Conservation (phyloP, 2,888 invertebrate genomes). For the Napeogenes sylphis region DNA sequence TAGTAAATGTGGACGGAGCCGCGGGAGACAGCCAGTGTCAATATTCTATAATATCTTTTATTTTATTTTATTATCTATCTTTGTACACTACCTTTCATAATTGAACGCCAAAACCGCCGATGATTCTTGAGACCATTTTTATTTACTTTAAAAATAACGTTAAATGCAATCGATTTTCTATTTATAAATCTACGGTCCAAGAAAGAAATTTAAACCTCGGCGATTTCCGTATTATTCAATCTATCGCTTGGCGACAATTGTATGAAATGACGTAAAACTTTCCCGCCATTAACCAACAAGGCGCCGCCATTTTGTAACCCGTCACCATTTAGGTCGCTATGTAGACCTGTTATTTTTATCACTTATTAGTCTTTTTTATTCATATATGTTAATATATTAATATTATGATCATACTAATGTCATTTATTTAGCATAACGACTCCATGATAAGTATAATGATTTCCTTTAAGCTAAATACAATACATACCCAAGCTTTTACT, state of each 20-base stretch:
- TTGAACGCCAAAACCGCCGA: too few relatives aligned
- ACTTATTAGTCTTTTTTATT: not conserved
- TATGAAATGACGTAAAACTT: slow-evolving; percentile 67
- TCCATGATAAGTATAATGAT: not conserved
- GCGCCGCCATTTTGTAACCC: slow-evolving; percentile 81
- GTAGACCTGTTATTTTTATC: slow-evolving; percentile 51
- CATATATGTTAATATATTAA: too few relatives aligned
- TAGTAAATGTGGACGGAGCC: too few relatives aligned
- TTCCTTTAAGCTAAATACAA: not conserved
- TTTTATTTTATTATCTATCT: too few relatives aligned
- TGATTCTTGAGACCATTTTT: too few relatives aligned
- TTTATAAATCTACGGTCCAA: slow-evolving; percentile 11
- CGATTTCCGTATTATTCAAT: slow-evolving; percentile 62
- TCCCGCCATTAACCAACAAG: slow-evolving; percentile 74
- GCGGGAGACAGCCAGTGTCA: too few relatives aligned
- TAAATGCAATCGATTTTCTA: too few relatives aligned
- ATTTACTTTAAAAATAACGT: too few relatives aligned
- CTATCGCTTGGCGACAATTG: slow-evolving; percentile 78
- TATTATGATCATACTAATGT: too few relatives aligned
- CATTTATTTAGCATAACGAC: too few relatives aligned
- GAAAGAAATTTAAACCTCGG: slow-evolving; percentile 48
- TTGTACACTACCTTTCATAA: too few relatives aligned
- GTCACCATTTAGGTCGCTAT: slow-evolving; percentile 77
- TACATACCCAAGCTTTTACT: slow-evolving; percentile 69
- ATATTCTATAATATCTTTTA: too few relatives aligned